Evolutionary conservation across 2,888 invertebrate species (phyloP), one percentile per base, ranked within the genome.

Genomic region (Itoplectis maculator): DNA sequence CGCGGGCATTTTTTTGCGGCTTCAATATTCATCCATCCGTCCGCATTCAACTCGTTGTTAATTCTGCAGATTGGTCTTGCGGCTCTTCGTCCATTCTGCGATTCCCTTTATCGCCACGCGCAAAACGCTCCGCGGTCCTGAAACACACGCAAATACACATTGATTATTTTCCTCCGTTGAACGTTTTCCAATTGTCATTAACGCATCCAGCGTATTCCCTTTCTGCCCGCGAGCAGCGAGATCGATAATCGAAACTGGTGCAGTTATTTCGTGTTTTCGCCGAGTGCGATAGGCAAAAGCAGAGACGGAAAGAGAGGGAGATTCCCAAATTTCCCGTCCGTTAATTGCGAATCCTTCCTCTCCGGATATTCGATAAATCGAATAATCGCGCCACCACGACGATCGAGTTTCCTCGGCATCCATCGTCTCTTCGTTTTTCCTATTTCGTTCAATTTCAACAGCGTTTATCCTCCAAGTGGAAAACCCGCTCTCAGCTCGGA

Each of bases 331-430:
- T 66, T 56, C 66, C 35, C 56, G 56, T 45, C 54, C 23, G 56
- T 66, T 75, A 75, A 66, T 56, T 56, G 45, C 8, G 9, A 47
- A 56, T 59, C 56, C 56, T 59, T 66, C 47, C 75, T 4, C 35
- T 18, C 18, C 72, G 78, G 72, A 79, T 56, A 72, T 72, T 56
- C 54, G 47, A 66, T 49, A 72, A 79, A 79, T 79, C 72, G 37
- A 23, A 79, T 79, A 72, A 79, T 79, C 56, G n/a, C 66, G 35
- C 42, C 47, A 2, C 66, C 8, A 11, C n/a, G n/a, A 9, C 11
- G 37, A 11, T 77, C 35, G 23, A 18, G 11, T 42, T 37, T 20
- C 5, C 35, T 35, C 56, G 2, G 6, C 56, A 7, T 7, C 29
- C 35, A 59, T n/a, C 29, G 13, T 35, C 56, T 11, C 35, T 59